Evolutionary conservation across 2,113 vertebrate species (phyloP).

Genomic region (Hydrochoerus hydrochaeris): DNA sequence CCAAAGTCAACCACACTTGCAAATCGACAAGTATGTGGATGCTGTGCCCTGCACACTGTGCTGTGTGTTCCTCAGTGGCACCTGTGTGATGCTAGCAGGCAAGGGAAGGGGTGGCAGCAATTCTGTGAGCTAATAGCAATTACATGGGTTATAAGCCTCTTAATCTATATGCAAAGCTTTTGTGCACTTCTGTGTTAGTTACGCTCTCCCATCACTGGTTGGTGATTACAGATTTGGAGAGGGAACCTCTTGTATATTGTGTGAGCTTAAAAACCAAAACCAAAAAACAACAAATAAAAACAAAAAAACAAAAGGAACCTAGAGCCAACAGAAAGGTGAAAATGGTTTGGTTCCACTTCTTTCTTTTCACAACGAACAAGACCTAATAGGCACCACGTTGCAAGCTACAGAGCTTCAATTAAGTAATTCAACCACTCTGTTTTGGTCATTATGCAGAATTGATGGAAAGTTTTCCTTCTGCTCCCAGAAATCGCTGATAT

Average conservation of each 20-base stretch:
- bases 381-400: conserved; percentile 46
- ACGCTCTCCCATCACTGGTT: neutral
- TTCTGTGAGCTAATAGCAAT: conserved; percentile 48
- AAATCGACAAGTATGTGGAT: neutral
- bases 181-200: conserved; percentile 5
- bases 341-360: conserved; percentile 39
- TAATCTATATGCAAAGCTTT: conserved; percentile 34
- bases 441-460: conserved; percentile 72
- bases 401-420: conserved; percentile 60
- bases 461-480: conserved; percentile 68
- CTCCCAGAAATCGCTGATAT: conserved; percentile 63
- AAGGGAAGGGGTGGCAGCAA: neutral
- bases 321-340: conserved; percentile 17
- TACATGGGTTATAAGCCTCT: conserved; percentile 20
- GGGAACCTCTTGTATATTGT: conserved; percentile 38
- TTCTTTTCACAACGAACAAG: conserved; percentile 29
- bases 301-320: neutral
- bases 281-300: neutral
- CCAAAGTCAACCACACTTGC: neutral
- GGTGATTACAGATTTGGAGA: conserved; percentile 1
- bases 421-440: conserved; percentile 68
- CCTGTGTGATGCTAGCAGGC: neutral
- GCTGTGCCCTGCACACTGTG: rapidly evolving
- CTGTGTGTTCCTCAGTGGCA: neutral
- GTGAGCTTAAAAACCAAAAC: conserved; percentile 38